Evolutionary conservation across 2,113 vertebrate genomes (phyloP), one percentile per base, ranked within the genome.

Genomic region (Noturus placidus): DNA sequence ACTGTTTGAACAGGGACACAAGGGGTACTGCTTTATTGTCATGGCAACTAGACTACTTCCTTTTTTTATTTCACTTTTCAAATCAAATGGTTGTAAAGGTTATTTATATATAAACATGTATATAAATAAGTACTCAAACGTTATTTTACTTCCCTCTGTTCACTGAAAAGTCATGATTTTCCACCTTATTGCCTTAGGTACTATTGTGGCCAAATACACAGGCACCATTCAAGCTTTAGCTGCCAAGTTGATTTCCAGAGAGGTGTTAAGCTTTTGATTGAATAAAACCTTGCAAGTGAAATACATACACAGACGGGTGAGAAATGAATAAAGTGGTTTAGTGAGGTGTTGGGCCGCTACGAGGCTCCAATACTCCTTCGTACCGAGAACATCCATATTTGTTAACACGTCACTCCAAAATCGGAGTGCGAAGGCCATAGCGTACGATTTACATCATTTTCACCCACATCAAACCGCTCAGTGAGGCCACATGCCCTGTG

Each of bases 1-100:
- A 79, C 77, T 14, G 42, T 79, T 54, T 52, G 19, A 61, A 76
- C 57, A 20, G 4, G 30, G 20, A 65, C 59, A 33, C 72, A 46
- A 22, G 59, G 42, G 38, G 52, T 86, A 33, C 76, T 86, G 57
- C 46, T 38, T 25, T 46, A 52, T 67, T 67, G 61, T 27, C 76
- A 79, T 86, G 85, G 76, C 35, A 79, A 79, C 61, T 33, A 20
- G 27, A 59, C 84, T 9, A 13, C 20, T 17, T 84, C 27, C 57
- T 86, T 4, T 65, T 46, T 86, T 22, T 13, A 50, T 79, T 79
- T 79, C 42, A 30, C 13, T 9, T 42, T 86, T 19, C 72, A 63
- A 10, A 63, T 17, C 74, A 59, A 65, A 19, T 1, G 9, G 50
- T 27, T 56, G 33, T 56, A 35, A 54, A 72, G 15, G 19, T 33